Evolutionary conservation across 2,888 invertebrate species (phyloP).

Genomic region (Cremastobaeus sp.): DNA sequence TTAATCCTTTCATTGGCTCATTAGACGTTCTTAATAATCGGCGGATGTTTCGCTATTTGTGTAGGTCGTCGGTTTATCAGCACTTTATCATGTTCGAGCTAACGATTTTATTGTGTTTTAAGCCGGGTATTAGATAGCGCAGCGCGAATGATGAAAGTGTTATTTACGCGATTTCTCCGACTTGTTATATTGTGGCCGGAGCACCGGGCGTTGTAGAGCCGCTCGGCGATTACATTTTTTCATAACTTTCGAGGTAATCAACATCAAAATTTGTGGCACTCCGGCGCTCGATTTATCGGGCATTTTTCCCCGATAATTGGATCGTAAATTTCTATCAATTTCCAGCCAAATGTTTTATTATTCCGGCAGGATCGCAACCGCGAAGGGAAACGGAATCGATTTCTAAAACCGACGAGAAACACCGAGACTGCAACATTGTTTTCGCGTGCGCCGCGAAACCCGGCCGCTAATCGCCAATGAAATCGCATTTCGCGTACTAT

Average conservation of each 20-base stretch:
- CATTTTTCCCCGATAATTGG: constrained; percentile 10
- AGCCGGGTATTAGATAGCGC: constrained; percentile 22
- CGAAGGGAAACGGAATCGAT: no score
- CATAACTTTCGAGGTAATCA: constrained; percentile 16
- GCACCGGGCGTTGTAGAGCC: constrained; percentile 20
- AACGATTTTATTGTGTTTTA: constrained; percentile 49
- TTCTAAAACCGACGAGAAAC: no score
- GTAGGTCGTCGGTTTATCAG: constrained; percentile 35
- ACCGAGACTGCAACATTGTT: constrained; percentile 10
- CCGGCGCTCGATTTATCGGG: constrained; percentile 7
- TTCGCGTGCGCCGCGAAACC: constrained; percentile 1
- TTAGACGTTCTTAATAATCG: constrained; percentile 24
- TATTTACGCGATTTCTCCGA: constrained; percentile 54
- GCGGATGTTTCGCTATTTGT: constrained; percentile 27
- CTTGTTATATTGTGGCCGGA: constrained; percentile 36
- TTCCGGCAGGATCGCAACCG: no score
- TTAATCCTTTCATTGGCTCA: constrained; percentile 12
- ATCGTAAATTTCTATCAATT: constrained; percentile 5
- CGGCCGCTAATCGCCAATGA: no score
- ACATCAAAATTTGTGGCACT: constrained; percentile 19
- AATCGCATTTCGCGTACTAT: constrained; percentile 7
- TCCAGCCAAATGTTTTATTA: neutral
- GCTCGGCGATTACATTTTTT: constrained; percentile 33
- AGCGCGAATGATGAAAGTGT: constrained; percentile 42
- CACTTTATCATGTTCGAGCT: constrained; percentile 41